These are phyloP conservation scores for Trachelus tabidus DNA, from an alignment of 2,888 invertebrate species.

Conservation along the genomic window DNA sequence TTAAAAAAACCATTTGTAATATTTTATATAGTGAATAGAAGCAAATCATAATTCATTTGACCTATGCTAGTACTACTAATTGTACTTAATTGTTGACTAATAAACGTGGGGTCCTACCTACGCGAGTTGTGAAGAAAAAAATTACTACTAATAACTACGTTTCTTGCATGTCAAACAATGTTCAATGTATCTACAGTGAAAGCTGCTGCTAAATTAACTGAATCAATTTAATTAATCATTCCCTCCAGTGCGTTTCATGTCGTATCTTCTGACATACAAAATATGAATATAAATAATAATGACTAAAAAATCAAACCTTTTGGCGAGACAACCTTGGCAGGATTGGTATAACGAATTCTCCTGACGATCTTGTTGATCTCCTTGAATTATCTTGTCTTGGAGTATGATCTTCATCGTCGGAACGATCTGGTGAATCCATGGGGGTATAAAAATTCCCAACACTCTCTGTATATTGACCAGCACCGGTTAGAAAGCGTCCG, in stretches of 20 bases:
- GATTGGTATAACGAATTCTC: constrained; percentile 19
- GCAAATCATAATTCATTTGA: not conserved
- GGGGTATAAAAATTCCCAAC: constrained; percentile 81
- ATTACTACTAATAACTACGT: not conserved
- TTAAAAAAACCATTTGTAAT: not conserved
- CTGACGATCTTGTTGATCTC: constrained; percentile 14
- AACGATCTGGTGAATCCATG: constrained; percentile 74
- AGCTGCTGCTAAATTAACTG: not conserved
- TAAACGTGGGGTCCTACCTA: not conserved
- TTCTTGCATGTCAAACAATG: not conserved
- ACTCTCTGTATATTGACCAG: constrained; percentile 72
- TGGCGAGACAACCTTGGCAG: constrained; percentile 42
- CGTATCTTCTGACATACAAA: not conserved
- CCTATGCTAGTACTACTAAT: not conserved
- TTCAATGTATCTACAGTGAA: not conserved
- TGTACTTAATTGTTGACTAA: not conserved
- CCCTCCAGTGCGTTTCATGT: not conserved
- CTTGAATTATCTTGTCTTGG: constrained; percentile 22
- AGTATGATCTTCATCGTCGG: constrained; percentile 55
- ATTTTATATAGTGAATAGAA: not conserved
- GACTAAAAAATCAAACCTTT: constrained; percentile 47
- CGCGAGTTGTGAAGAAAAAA: not conserved
- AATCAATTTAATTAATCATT: not conserved
- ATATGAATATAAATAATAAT: not conserved
- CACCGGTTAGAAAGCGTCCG: constrained; percentile 63